Conservation (phyloP, 1,140 invertebrate genomes). For the Drosophila nasuta region DNA sequence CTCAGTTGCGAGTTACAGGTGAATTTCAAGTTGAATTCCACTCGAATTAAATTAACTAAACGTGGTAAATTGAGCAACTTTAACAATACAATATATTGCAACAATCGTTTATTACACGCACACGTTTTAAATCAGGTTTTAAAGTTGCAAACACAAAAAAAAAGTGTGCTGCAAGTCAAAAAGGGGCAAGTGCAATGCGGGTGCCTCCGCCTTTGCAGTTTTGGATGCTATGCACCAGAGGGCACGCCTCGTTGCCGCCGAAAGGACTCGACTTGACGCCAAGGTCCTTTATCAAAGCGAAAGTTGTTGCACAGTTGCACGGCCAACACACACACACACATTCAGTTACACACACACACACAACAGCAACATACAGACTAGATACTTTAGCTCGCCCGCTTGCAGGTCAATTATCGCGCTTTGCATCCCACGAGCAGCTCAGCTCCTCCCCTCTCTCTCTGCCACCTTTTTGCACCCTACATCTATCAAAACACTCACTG, state of each 20-base stretch:
- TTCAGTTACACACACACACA: constrained; percentile 2
- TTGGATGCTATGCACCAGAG: constrained; percentile 44
- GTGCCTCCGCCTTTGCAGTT: constrained; percentile 20
- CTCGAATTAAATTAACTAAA: neutral
- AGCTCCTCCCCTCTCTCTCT: neutral
- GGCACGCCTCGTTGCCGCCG: constrained; percentile 66
- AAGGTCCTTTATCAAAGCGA: constrained; percentile 79
- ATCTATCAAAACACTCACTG: neutral
- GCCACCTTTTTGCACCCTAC: neutral
- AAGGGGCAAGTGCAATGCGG: constrained; percentile 46
- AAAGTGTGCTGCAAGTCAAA: constrained; percentile 39
- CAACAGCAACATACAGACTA: constrained; percentile 28
- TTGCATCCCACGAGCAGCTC: constrained; percentile 70
- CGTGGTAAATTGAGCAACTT: neutral
- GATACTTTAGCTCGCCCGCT: constrained; percentile 48
- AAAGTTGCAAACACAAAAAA: constrained; percentile 25
- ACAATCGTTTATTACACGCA: neutral
- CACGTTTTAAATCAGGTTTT: constrained; percentile 33
- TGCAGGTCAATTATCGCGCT: constrained; percentile 79
- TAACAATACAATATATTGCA: neutral
- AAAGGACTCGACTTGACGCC: constrained; percentile 76
- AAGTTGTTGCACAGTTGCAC: constrained; percentile 78
- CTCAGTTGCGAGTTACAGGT: constrained; percentile 5
- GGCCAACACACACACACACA: constrained; percentile 43
- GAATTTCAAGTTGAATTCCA: neutral